Conservation (phyloP, 2,113 vertebrate genomes). For the Pterocles orientalis region DNA sequence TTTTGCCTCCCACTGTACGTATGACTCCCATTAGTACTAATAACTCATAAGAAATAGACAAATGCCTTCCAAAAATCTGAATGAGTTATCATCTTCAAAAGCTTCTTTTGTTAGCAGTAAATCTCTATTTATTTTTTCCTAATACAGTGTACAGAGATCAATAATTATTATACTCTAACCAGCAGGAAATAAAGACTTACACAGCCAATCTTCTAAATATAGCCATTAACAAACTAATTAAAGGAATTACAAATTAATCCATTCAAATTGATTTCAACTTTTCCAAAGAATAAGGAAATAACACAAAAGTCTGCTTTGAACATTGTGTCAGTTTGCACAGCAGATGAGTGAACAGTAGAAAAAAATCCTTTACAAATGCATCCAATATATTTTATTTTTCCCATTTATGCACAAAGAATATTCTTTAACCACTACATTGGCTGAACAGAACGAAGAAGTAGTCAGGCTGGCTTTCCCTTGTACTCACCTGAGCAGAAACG, state of each 20-base stretch:
- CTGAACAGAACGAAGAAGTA: not conserved
- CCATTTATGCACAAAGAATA: not conserved
- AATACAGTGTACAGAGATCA: not conserved
- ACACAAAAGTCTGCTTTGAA: not conserved
- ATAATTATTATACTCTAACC: not conserved
- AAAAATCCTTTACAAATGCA: not conserved
- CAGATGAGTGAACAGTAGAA: not conserved
- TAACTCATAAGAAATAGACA: not conserved
- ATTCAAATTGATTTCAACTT: not conserved
- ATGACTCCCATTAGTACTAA: not conserved
- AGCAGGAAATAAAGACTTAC: not conserved
- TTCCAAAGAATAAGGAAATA: not conserved
- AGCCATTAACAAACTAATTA: conserved; percentile 51
- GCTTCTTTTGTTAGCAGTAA: not conserved
- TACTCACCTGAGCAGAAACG: not conserved
- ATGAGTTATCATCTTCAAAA: not conserved
- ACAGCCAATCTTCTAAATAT: not conserved
- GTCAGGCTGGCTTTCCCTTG: not conserved
- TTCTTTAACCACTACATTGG: not conserved
- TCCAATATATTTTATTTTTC: not conserved
- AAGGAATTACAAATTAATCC: conserved; percentile 25
- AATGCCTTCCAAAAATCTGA: not conserved
- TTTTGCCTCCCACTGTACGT: not conserved
- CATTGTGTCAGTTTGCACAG: not conserved
- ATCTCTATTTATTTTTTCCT: not conserved